Conservation (phyloP, 2,888 invertebrate genomes). For the Pterostichus niger region DNA sequence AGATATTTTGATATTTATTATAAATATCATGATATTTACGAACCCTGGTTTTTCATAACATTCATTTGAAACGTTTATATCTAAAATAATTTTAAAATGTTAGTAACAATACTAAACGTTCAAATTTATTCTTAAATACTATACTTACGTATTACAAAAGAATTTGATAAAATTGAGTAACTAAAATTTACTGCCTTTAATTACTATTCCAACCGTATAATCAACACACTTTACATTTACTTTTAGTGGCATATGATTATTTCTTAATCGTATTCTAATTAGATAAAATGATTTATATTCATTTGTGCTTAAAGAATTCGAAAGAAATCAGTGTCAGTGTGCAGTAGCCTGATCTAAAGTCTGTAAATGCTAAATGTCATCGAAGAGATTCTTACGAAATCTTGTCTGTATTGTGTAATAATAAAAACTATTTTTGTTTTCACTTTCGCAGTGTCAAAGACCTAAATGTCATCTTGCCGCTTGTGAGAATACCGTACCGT, state of each 20-base stretch:
- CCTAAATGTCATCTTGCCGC: constrained; percentile 47
- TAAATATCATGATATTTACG: too few species aligned
- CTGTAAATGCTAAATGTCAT: constrained; percentile 43
- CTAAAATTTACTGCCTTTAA: constrained; percentile 1
- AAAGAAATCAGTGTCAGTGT: not conserved
- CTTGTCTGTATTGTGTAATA: constrained; percentile 46
- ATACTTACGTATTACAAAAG: constrained; percentile 5
- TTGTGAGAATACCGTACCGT: constrained; percentile 4
- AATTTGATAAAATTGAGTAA: constrained; percentile 7
- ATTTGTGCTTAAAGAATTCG: not conserved
- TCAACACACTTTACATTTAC: not conserved
- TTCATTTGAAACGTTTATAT: too few species aligned
- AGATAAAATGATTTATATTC: constrained; percentile 32
- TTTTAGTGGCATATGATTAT: constrained; percentile 24
- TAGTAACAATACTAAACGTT: too few species aligned
- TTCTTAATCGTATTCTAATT: constrained; percentile 30
- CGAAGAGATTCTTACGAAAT: constrained; percentile 44
- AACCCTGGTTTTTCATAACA: too few species aligned
- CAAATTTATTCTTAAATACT: not conserved
- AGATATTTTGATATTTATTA: too few species aligned
- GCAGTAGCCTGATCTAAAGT: not conserved
- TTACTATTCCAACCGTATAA: constrained; percentile 2
- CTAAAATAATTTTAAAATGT: too few species aligned
- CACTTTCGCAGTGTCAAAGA: constrained; percentile 58
- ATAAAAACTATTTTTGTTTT: constrained; percentile 55